A percentile compares a stretch with the other conserved stretches of the same genome.
Evolutionary conservation across 2,888 invertebrate genomes (phyloP).

Genomic region (Hermaeophaga mercurialis): DNA sequence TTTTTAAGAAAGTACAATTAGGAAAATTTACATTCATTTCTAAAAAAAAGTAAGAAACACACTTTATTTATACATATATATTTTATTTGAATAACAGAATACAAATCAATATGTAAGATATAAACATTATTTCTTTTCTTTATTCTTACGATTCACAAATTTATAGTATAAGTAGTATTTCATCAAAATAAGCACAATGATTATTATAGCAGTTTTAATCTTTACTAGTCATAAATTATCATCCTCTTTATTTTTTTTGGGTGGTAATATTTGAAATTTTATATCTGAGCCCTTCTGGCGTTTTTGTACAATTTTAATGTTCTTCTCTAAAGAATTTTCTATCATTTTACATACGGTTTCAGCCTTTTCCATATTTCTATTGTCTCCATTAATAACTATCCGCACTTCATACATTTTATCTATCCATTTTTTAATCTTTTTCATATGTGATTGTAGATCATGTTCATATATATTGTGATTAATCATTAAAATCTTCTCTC

Average conservation of each 20-base stretch:
- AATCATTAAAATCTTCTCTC: conserved; percentile 68
- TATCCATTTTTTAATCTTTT: conserved; percentile 70
- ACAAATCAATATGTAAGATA: no score
- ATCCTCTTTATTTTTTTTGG: conserved; percentile 45
- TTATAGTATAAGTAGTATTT: conserved; percentile 32
- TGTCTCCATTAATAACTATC: conserved; percentile 62
- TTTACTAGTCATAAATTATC: conserved; percentile 41
- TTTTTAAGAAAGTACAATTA: no score
- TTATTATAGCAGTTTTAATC: conserved; percentile 14
- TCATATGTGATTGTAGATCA: conserved; percentile 68
- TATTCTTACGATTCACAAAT: conserved; percentile 7
- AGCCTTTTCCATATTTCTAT: conserved; percentile 53
- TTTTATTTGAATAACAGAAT: no score
- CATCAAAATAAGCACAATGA: conserved; percentile 28
- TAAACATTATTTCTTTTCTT: no score
- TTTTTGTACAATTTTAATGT: conserved; percentile 67
- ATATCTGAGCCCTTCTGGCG: conserved; percentile 65
- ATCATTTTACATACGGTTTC: conserved; percentile 65
- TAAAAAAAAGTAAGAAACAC: no score
- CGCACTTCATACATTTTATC: conserved; percentile 70
- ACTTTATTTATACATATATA: no score
- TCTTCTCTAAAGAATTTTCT: conserved; percentile 57
- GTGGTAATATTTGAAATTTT: conserved; percentile 68
- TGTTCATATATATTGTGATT: conserved; percentile 68
- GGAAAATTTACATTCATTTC: no score